Base-by-base conservation (phyloP, 2,113 vertebrate genomes). In the Phoenicopterus ruber region DNA sequence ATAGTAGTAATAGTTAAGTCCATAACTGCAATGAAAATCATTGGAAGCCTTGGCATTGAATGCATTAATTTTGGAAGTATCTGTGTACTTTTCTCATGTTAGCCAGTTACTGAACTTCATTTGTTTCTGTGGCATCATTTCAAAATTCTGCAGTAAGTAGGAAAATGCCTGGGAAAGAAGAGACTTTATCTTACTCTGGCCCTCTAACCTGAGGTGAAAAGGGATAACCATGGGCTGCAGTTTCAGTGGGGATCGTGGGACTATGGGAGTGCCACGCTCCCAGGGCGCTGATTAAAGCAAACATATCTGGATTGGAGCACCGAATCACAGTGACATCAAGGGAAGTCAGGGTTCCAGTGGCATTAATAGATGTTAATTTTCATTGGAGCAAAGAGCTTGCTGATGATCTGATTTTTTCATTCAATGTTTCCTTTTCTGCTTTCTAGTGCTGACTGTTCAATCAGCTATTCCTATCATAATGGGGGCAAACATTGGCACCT, bases 401-500 rank as follows among this genome's bases (percentile, higher is more conserved):
- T 36, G 34, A 26, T 54, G 20, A 24, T 73, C 20, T 67, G 40
- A 38, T 76, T 89, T 78, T 94, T 90, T 88, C 22, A 80, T 52
- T 49, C 54, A 49, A 0, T 67, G 18, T 34, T 80, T 93, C 70
- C 9, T 76, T 93, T 93, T 70, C 71, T 87, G 34, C 91, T 86
- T 93, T 77, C 26, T 92, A 99, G 99, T 99, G 97, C 58, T 99
- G 93, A 97, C 98, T 0, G 99, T 99, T 17, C 62, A 82, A 82
- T 96, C 98, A 7, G 99, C 99, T 2, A 98, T 99, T 94, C 99
- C 99, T 9, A 99, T 99, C 86, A 98, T 99, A 77, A 99, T 99
- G 99, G 99, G 99, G 11, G 99, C 99, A 86, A 99, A 99, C 94
- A 99, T 99, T 10, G 99, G 99, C 44, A 99, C 99, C 6, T 99